Evolutionary conservation across 2,888 invertebrate genomes (phyloP).

Genomic region (Sphaeridia pumilis): DNA sequence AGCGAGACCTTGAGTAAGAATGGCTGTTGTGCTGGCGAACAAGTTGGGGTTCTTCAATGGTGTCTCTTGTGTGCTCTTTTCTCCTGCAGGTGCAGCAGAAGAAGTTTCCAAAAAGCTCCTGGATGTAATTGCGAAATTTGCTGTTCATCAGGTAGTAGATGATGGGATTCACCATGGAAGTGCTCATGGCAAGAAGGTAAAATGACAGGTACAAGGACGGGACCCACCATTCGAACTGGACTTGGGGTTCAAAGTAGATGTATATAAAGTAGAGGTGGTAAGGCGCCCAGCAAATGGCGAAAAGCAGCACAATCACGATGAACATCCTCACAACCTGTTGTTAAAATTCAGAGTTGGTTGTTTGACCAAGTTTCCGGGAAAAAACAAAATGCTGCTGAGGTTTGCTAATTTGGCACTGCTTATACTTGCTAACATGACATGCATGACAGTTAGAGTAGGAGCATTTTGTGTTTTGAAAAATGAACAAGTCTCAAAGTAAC

Average conservation of each 20-base stretch:
- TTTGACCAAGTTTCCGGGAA: too few relatives aligned
- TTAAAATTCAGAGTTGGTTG: too few relatives aligned
- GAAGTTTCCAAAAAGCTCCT: conserved; percentile 20
- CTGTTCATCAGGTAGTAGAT: conserved; percentile 92
- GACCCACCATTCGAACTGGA: conserved; percentile 56
- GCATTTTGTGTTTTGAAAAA: too few relatives aligned
- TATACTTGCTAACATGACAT: too few relatives aligned
- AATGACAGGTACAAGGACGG: conserved; percentile 76
- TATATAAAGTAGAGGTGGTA: conserved; percentile 79
- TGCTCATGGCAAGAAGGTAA: conserved; percentile 86
- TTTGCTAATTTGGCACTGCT: too few relatives aligned
- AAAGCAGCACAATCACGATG: conserved; percentile 70
- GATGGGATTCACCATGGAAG: conserved; percentile 83
- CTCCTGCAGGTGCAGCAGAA: conserved; percentile 12
- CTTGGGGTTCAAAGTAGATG: conserved; percentile 57
- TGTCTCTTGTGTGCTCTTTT: conserved; percentile 2
- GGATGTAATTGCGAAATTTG: conserved; percentile 38
- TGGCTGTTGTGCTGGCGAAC: conserved; percentile 41
- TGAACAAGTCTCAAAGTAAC: too few relatives aligned
- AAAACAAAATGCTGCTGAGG: too few relatives aligned
- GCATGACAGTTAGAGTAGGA: too few relatives aligned
- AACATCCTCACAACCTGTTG: conserved; percentile 84
- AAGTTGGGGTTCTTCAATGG: conserved; percentile 43
- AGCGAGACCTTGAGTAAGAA: conserved; percentile 49
- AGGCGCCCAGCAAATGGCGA: conserved; percentile 70